Percentiles rank a stretch among this genome's conserved stretches.
These are phyloP conservation scores for Gryllus longicercus DNA, from an alignment of 2,888 invertebrate genomes.

Conservation along the genomic window DNA sequence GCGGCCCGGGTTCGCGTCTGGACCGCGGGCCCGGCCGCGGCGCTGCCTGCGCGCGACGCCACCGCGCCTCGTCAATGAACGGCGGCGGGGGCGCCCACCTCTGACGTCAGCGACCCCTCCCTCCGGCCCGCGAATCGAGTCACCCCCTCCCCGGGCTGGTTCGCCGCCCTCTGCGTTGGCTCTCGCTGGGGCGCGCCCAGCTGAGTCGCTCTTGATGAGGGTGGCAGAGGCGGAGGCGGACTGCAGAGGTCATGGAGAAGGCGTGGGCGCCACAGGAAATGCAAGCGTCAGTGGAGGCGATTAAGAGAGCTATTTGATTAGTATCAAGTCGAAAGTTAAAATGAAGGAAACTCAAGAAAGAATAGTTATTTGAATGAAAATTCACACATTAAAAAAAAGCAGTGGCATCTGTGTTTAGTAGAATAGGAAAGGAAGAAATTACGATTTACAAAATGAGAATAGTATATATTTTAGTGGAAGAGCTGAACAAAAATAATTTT, in stretches of 20 bases:
- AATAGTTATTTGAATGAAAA: too few species aligned
- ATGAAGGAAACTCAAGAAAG: too few species aligned
- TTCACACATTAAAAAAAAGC: too few species aligned
- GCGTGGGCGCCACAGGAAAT: background rate
- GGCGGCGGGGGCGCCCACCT: background rate
- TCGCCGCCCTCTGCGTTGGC: background rate
- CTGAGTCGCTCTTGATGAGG: conserved; percentile 9
- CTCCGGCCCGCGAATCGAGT: background rate
- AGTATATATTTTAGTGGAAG: too few species aligned
- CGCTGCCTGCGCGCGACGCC: background rate
- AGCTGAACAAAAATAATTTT: too few species aligned
- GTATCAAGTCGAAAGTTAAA: too few species aligned
- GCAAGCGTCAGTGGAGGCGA: background rate
- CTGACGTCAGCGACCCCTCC: background rate
- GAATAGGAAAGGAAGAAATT: too few species aligned
- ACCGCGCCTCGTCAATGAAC: background rate
- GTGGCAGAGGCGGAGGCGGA: background rate
- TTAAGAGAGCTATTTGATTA: too few species aligned
- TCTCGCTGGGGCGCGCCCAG: background rate
- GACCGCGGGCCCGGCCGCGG: background rate
- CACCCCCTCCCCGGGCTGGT: too few species aligned
- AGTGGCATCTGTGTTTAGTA: too few species aligned
- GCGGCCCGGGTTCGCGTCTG: background rate
- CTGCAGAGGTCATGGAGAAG: background rate
- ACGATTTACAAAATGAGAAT: too few species aligned